Evolutionary conservation across 1,140 invertebrate genomes (phyloP), one percentile per base, ranked within the genome.

Genomic region (Phthorimaea operculella): DNA sequence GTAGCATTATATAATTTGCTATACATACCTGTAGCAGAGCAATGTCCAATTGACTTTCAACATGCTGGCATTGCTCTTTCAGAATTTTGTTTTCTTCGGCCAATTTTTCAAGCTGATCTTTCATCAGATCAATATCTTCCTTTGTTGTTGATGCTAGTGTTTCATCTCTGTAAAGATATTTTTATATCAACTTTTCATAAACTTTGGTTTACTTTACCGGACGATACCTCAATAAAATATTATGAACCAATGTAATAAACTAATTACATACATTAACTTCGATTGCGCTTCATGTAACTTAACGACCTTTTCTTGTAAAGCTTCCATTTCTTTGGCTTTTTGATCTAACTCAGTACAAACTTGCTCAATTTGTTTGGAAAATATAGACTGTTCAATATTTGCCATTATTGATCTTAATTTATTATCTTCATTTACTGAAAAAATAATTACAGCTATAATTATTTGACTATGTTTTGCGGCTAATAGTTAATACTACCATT

Each of bases 361-460:
- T 55, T 64, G 56, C 47, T 74, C 28, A 14, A 79, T 8, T 55
- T 81, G 73, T 50, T 72, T 73, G 54, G 79, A 45, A n/a, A 60
- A n/a, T 12, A 76, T 39, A 21, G 58, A 58, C 6, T 65, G 53
- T 53, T 76, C 67, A 10, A 67, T 53, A 44, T 65, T 52, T 18
- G 58, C 54, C 42, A 63, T 28, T 16, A 62, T 55, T 36, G 52
- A 52, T 51, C 61, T 55, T 16, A 11, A 33, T 51, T 55, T 28
- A 42, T 52, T 52, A 10, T n/a, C 57, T 48, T 17, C 47, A 52
- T 54, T 48, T 51, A 9, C 55, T 56, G 42, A 42, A 57, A 62
- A 5, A 52, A 59, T n/a, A 36, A 39, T 14, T 14, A 48, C n/a
- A 52, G 5, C n/a, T 21, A 28, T 4, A 39, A 39, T 39, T 51